Percentiles rank a stretch among this genome's conserved stretches.
Evolutionary conservation across 2,888 invertebrate species (phyloP).

Genomic region (Torymus aiolomorphi): DNA sequence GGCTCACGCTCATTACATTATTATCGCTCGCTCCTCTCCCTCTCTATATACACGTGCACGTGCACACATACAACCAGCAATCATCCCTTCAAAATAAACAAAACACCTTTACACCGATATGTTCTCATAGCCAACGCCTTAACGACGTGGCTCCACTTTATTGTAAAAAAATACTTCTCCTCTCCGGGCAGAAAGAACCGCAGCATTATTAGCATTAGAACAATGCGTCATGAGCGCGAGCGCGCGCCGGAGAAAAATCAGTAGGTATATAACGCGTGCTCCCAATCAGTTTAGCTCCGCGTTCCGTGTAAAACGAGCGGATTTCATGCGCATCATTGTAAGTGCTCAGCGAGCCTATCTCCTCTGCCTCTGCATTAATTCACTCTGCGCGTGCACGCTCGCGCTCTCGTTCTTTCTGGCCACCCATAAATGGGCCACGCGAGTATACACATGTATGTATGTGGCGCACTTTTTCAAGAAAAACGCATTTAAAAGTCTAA

Average conservation of each 20-base stretch:
- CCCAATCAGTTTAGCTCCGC: slow-evolving; percentile 36
- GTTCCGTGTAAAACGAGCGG: slow-evolving; percentile 50
- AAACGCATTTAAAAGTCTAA: slow-evolving; percentile 54
- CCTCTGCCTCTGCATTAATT: slow-evolving; percentile 71
- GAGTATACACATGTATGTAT: not conserved
- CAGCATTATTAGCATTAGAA: no score
- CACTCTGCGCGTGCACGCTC: slow-evolving; percentile 48
- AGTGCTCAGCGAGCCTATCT: slow-evolving; percentile 74
- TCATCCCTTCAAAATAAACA: no score
- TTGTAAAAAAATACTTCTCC: no score
- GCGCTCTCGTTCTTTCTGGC: slow-evolving; percentile 38
- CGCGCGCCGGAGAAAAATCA: slow-evolving; percentile 17
- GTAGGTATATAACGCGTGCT: not conserved
- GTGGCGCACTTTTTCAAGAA: slow-evolving; percentile 29
- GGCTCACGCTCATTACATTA: no score
- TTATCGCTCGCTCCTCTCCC: no score
- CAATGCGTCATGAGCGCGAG: no score
- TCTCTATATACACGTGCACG: no score
- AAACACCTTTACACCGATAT: no score
- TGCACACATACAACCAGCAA: no score
- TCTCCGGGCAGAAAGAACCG: no score
- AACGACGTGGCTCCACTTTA: no score
- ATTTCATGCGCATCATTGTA: slow-evolving; percentile 71
- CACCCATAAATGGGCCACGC: slow-evolving; percentile 50
- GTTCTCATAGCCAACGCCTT: no score